Conservation (phyloP, 2,888 invertebrate genomes). For the Stramonita haemastoma region DNA sequence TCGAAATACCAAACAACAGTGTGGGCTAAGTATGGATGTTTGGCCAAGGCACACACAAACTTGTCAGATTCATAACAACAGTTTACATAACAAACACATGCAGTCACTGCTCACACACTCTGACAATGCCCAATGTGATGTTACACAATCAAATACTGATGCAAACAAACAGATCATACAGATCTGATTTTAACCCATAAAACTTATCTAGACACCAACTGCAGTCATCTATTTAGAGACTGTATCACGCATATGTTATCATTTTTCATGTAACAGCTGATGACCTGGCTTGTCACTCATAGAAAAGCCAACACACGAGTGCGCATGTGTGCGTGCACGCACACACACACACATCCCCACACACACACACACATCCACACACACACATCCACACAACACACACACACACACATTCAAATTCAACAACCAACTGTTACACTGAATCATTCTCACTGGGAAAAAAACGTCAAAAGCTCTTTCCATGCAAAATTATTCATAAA, state of each 20-base stretch:
- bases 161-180: not conserved
- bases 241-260: not conserved
- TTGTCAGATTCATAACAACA: not conserved
- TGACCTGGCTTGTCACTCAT: not conserved
- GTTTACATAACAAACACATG: constrained; percentile 8
- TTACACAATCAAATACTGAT: not conserved
- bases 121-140: not conserved
- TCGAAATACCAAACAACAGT: too few relatives aligned
- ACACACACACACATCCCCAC: too few relatives aligned
- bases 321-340: not conserved
- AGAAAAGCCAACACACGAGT: not conserved
- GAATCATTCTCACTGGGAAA: not conserved
- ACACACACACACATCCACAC: not conserved
- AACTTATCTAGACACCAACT: not conserved
- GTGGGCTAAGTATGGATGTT: too few relatives aligned
- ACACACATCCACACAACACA: not conserved
- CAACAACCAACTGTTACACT: not conserved
- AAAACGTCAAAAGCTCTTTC: constrained; percentile 17
- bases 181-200: not conserved
- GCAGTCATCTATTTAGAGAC: not conserved
- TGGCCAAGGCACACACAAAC: too few relatives aligned
- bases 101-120: constrained; percentile 28
- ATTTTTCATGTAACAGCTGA: not conserved
- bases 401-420: not conserved
- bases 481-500: not conserved